Conservation (phyloP, 2,888 invertebrate genomes). For the Blomia tropicalis region DNA sequence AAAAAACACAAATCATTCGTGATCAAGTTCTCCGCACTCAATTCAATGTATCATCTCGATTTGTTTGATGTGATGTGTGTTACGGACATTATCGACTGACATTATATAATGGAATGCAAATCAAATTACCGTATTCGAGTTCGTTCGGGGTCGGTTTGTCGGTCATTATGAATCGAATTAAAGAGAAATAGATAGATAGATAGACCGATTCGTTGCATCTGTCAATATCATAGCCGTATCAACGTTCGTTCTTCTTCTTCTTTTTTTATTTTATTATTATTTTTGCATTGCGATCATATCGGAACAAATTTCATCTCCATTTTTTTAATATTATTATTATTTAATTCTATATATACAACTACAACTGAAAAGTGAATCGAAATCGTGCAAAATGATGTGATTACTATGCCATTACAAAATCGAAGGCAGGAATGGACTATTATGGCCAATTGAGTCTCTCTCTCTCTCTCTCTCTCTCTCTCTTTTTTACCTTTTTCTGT, state of each 20-base stretch:
- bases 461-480: too few relatives aligned
- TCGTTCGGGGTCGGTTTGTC: background rate
- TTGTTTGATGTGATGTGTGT: too few relatives aligned
- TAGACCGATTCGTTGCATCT: background rate
- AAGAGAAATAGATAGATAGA: too few relatives aligned
- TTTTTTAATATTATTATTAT: background rate
- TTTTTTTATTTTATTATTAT: too few relatives aligned
- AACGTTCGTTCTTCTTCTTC: background rate
- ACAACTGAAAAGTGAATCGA: constrained; percentile 8
- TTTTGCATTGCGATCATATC: background rate
- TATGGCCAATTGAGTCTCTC: too few relatives aligned
- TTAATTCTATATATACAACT: background rate
- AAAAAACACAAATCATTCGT: too few relatives aligned
- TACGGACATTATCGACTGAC: too few relatives aligned
- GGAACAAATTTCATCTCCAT: background rate
- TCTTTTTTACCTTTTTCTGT: too few relatives aligned
- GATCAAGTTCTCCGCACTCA: too few relatives aligned
- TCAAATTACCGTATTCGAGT: background rate
- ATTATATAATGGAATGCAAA: constrained; percentile 3
- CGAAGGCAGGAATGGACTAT: too few relatives aligned
- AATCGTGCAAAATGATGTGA: constrained; percentile 15
- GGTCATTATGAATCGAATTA: background rate
- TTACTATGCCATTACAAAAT: too few relatives aligned
- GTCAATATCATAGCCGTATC: background rate
- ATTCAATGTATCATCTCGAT: too few relatives aligned